phyloP scores from a whole-genome alignment of 1,140 invertebrate species.

The Conus betulinus region DNA sequence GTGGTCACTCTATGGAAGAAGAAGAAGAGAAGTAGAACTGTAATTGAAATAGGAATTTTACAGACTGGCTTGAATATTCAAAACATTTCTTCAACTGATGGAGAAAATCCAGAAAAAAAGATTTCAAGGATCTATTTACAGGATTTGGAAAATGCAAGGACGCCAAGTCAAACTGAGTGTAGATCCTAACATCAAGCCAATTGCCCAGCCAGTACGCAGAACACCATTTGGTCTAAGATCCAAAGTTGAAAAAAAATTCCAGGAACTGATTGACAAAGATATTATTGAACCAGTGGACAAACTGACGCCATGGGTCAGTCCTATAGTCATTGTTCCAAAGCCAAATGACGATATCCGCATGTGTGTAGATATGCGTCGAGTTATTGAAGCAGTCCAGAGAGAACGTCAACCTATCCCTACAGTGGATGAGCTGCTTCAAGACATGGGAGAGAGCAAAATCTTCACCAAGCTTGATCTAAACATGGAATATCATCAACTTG shows the following conservation, averaged over 20 bases:
- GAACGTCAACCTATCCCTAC: constrained; percentile 64
- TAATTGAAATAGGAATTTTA: background rate
- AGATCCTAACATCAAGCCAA: background rate
- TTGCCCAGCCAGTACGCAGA: background rate
- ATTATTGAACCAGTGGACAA: constrained; percentile 56
- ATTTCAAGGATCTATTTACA: background rate
- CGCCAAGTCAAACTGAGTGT: constrained; percentile 19
- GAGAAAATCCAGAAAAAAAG: no score
- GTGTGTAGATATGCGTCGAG: no score
- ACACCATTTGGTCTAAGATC: constrained; percentile 9
- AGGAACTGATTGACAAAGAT: constrained; percentile 48
- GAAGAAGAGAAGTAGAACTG: constrained; percentile 10
- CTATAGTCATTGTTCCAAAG: constrained; percentile 58
- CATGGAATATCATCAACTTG: no score
- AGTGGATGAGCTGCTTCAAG: constrained; percentile 51
- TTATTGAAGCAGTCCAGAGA: constrained; percentile 59
- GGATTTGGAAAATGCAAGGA: constrained; percentile 24
- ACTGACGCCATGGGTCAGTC: constrained; percentile 60
- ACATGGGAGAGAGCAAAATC: constrained; percentile 50
- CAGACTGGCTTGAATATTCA: constrained; percentile 1
- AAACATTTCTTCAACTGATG: background rate
- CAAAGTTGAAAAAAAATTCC: constrained; percentile 46
- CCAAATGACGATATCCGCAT: no score
- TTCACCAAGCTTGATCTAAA: no score
- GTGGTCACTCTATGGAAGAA: no score